Conservation (phyloP, 2,113 vertebrate species). For the Dendrocopos noguchii region DNA sequence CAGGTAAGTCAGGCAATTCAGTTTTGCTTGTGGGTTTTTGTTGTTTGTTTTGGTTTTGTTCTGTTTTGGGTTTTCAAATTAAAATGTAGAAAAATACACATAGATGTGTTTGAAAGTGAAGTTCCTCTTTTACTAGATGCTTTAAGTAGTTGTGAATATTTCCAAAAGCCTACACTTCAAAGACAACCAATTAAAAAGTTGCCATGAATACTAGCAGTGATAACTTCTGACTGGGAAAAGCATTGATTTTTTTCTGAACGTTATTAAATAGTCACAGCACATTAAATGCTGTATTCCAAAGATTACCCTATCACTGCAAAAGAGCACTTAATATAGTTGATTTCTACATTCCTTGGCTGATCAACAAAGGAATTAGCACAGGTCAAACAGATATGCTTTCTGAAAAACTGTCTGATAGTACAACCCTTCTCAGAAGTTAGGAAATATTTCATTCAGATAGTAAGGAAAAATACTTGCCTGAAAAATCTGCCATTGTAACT, state of each 20-base stretch:
- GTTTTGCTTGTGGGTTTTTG: background rate
- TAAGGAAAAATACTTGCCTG: background rate
- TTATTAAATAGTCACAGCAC: background rate
- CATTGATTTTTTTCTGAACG: accelerated
- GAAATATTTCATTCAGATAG: background rate
- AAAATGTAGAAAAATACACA: background rate
- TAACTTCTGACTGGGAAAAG: background rate
- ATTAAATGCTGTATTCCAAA: background rate
- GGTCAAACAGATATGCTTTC: background rate
- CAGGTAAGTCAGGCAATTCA: constrained; percentile 76
- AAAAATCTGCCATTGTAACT: background rate
- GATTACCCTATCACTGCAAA: background rate
- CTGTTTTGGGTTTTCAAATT: background rate
- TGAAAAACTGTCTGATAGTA: background rate
- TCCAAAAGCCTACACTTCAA: background rate
- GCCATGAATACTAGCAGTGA: background rate
- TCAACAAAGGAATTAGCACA: background rate
- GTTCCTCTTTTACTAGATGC: background rate
- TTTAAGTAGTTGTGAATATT: background rate
- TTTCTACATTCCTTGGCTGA: background rate
- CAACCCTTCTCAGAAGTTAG: background rate
- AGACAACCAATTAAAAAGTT: background rate
- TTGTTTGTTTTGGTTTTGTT: background rate
- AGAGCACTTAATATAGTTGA: background rate
- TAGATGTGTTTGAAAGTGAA: background rate